Conservation (phyloP, 2,888 invertebrate species). For the Tenthredo distinguenda region DNA sequence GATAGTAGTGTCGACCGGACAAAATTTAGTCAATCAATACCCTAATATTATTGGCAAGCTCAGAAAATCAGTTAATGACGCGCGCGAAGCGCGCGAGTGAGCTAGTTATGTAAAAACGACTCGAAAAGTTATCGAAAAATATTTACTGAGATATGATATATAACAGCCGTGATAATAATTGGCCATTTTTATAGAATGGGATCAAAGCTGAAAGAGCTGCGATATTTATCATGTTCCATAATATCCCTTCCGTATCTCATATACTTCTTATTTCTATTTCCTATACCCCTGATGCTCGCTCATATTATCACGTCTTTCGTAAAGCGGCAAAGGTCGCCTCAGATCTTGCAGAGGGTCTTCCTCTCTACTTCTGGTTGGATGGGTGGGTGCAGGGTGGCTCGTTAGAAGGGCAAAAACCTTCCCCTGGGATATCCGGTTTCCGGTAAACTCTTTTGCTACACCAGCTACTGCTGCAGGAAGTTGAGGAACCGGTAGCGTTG, state of each 20-base stretch:
- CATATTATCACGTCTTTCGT: background rate
- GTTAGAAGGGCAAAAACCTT: slow-evolving; percentile 33
- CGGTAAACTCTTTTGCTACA: slow-evolving; percentile 22
- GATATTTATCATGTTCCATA: background rate
- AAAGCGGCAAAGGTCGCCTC: background rate
- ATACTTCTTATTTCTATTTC: background rate
- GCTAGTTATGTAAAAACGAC: background rate
- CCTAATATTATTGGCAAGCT: too few species aligned
- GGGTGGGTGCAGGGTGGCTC: background rate
- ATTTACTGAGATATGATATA: too few species aligned
- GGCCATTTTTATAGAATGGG: too few species aligned
- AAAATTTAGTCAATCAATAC: too few species aligned
- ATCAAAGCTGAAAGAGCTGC: background rate
- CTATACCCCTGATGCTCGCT: background rate
- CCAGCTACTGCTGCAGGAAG: slow-evolving; percentile 7
- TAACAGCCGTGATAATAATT: too few species aligned
- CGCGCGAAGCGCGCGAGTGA: too few species aligned
- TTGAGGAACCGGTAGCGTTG: background rate
- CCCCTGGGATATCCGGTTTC: slow-evolving; percentile 36
- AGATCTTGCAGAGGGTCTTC: background rate
- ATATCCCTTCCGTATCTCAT: background rate
- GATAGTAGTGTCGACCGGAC: too few species aligned
- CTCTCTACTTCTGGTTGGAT: background rate
- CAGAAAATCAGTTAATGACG: too few species aligned
- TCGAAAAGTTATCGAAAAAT: too few species aligned